Base-by-base conservation (phyloP, 2,888 invertebrate species). In the Coelinius sp. region DNA sequence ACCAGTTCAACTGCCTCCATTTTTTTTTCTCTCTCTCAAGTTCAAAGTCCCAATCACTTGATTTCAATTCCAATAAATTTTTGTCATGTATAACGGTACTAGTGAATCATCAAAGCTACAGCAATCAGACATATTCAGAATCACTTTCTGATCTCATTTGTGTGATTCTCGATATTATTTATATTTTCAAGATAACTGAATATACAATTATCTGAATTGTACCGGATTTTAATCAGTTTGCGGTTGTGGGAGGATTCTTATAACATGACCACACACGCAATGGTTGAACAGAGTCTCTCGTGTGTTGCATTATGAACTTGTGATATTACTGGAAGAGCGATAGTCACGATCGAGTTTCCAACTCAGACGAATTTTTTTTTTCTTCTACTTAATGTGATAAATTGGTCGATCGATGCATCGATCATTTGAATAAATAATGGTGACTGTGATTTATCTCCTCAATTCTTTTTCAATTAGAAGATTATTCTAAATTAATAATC, bases 141-240 rank as follows among this genome's bases (percentile, higher is more conserved):
- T n/a, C n/a, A 31, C 5, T 31, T 12, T n/a, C 3, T 7, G 44
- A n/a, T 44, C 14, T n/a, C 12, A n/a, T n/a, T n/a, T n/a, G n/a
- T n/a, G n/a, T n/a, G n/a, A n/a, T 12, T 44, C 14, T 44, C 8
- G 17, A 20, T 22, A 2, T 8, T 14, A 35, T 59, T 59, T 31
- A 31, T 7, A 27, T 56, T 56, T 31, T 59, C 10, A 2, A 59
- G n/a, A n/a, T n/a, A n/a, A n/a, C n/a, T n/a, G n/a, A n/a, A n/a
- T n/a, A 24, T 56, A 4, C 31, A 2, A 31, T 7, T 24, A 17
- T 14, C 17, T 70, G 79, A 78, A 85, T n/a, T n/a, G n/a, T n/a
- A n/a, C 85, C 85, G 82, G 85, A 85, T 86, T 86, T 59, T 86
- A 86, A 86, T 86, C 85, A 86, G 85, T 83, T 84, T 86, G 86